Evolutionary conservation across 2,113 vertebrate species (phyloP).

Genomic region (Mormoops blainvillei): DNA sequence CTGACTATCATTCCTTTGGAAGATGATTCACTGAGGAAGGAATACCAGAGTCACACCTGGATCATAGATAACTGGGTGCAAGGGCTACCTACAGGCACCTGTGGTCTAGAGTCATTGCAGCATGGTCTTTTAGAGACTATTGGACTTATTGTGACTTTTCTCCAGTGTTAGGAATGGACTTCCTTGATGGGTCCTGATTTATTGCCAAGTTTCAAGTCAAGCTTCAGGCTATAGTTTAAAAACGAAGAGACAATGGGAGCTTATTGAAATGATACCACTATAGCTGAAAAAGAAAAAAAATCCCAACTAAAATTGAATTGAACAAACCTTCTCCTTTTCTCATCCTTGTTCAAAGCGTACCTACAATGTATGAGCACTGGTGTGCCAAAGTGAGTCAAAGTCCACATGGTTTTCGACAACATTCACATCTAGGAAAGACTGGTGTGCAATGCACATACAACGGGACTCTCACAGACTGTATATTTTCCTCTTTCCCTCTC

Average conservation of each 20-base stretch:
- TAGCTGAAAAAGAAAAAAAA: neutral
- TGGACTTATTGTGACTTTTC: neutral
- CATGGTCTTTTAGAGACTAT: neutral
- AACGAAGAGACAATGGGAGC: neutral
- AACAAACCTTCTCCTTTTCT: neutral
- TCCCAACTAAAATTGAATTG: neutral
- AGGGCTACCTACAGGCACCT: neutral
- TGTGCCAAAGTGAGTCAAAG: neutral
- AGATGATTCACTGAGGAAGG: neutral
- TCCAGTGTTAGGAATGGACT: neutral
- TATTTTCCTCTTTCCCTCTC: neutral
- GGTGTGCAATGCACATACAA: rapidly evolving
- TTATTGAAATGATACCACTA: neutral
- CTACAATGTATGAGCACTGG: rapidly evolving
- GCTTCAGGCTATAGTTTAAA: neutral
- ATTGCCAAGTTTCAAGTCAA: too few species aligned
- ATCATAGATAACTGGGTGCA: neutral
- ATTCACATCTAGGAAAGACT: neutral
- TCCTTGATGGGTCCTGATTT: neutral
- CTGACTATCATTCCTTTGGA: neutral
- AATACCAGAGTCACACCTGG: neutral
- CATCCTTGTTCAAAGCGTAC: neutral
- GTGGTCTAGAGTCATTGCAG: neutral
- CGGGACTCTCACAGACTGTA: rapidly evolving
- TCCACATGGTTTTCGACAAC: neutral